A percentile compares a stretch with the other conserved stretches of the same genome.
These are phyloP conservation scores for Pseudochirops cupreus DNA, from an alignment of 2,797 vertebrate species.

Conservation along the genomic window DNA sequence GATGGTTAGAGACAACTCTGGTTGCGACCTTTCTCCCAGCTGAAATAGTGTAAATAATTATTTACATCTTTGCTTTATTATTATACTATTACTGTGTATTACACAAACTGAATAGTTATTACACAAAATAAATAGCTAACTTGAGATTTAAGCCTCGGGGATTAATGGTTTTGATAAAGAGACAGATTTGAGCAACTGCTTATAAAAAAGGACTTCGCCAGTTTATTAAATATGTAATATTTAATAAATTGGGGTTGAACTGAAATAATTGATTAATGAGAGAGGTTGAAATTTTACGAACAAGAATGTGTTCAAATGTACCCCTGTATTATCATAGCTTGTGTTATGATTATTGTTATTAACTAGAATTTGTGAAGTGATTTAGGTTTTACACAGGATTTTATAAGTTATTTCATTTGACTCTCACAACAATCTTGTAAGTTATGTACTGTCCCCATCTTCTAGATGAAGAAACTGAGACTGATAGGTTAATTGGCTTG, in stretches of 20 bases:
- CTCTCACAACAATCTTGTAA: neutral
- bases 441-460: neutral
- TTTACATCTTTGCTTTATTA: neutral
- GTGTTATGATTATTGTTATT: too few species aligned
- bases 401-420: neutral
- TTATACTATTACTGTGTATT: neutral
- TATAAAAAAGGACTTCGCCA: neutral
- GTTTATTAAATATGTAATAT: neutral
- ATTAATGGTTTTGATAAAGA: neutral
- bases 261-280: neutral
- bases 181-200: neutral
- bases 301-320: neutral
- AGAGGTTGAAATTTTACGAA: neutral
- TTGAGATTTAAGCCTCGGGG: neutral
- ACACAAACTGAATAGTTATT: neutral
- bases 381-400: neutral
- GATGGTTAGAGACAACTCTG: neutral
- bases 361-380: neutral
- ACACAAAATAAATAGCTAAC: neutral
- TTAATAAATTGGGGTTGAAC: neutral
- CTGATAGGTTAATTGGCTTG: neutral
- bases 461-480: neutral
- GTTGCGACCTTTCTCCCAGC: neutral
- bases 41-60: neutral
- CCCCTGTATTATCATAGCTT: neutral